Evolutionary conservation across 2,113 vertebrate species (phyloP).

Genomic region (Nannospalax galili): DNA sequence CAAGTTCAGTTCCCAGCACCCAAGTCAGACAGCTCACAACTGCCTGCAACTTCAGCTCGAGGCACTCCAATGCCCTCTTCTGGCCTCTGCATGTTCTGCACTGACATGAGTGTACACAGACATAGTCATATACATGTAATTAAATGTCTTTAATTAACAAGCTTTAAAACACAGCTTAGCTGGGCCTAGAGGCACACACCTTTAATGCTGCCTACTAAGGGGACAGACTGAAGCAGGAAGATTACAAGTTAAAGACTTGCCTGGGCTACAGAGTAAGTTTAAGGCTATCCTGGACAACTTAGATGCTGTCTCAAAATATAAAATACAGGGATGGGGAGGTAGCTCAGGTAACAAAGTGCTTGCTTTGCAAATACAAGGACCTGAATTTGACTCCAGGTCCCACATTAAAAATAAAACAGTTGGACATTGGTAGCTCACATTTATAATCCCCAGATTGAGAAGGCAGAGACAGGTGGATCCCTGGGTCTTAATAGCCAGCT

Average conservation of each 20-base stretch:
- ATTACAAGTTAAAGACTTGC: neutral
- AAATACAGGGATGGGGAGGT: neutral
- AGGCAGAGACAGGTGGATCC: neutral
- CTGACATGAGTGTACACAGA: neutral
- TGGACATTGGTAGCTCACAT: neutral
- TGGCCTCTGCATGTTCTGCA: neutral
- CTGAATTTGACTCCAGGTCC: neutral
- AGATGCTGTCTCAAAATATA: neutral
- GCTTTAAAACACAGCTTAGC: neutral
- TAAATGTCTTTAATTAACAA: neutral
- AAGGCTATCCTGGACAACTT: neutral
- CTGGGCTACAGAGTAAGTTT: neutral
- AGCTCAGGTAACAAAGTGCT: too few species aligned
- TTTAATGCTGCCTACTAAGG: neutral
- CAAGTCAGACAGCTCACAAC: neutral
- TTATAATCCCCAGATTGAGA: neutral
- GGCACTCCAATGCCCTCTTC: neutral
- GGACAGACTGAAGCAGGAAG: neutral
- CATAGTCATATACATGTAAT: neutral
- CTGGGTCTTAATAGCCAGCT: neutral
- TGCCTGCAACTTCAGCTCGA: neutral
- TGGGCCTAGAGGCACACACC: neutral
- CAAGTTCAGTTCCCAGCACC: too few species aligned
- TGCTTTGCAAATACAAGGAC: too few species aligned
- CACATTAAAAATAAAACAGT: neutral